These are phyloP conservation scores for Ophion costatus DNA, from an alignment of 2,888 invertebrate genomes.

Conservation along the genomic window DNA sequence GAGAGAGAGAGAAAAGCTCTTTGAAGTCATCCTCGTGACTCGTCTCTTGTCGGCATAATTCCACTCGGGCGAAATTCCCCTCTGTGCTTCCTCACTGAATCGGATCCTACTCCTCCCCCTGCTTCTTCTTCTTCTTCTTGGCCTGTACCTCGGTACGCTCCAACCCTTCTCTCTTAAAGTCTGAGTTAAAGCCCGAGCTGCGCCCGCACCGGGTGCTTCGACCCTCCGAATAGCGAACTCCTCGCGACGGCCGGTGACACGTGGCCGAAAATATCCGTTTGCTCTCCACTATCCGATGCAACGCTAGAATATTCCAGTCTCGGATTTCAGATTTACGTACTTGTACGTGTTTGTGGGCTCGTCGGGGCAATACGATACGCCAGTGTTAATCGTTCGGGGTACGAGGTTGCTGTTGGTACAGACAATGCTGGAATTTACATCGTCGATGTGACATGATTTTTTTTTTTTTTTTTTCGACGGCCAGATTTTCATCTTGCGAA, in stretches of 20 bases:
- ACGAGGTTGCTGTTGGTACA: too few relatives aligned
- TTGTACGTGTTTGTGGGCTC: not conserved
- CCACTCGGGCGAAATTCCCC: slow-evolving; percentile 56
- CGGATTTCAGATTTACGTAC: not conserved
- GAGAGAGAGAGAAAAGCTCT: slow-evolving; percentile 66
- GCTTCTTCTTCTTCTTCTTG: slow-evolving; percentile 7
- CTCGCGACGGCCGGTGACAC: slow-evolving; percentile 72
- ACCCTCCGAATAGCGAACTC: slow-evolving; percentile 60
- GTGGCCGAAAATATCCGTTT: slow-evolving; percentile 75
- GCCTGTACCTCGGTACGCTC: not conserved
- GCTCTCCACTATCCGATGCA: not conserved
- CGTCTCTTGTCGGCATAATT: slow-evolving; percentile 73
- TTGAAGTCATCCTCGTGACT: slow-evolving; percentile 72
- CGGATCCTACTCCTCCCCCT: slow-evolving; percentile 50
- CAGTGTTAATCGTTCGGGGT: not conserved
- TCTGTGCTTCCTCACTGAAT: slow-evolving; percentile 51
- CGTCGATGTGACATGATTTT: too few relatives aligned
- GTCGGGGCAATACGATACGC: too few relatives aligned
- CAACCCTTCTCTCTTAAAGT: slow-evolving; percentile 58
- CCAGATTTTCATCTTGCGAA: too few relatives aligned
- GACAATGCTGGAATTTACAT: too few relatives aligned
- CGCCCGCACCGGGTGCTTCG: slow-evolving; percentile 17
- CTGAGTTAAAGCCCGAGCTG: slow-evolving; percentile 56
- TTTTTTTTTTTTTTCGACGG: too few relatives aligned
- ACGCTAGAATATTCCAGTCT: not conserved